These are phyloP conservation scores for Thymallus thymallus DNA, from an alignment of 2,113 vertebrate species.

Conservation along the genomic window DNA sequence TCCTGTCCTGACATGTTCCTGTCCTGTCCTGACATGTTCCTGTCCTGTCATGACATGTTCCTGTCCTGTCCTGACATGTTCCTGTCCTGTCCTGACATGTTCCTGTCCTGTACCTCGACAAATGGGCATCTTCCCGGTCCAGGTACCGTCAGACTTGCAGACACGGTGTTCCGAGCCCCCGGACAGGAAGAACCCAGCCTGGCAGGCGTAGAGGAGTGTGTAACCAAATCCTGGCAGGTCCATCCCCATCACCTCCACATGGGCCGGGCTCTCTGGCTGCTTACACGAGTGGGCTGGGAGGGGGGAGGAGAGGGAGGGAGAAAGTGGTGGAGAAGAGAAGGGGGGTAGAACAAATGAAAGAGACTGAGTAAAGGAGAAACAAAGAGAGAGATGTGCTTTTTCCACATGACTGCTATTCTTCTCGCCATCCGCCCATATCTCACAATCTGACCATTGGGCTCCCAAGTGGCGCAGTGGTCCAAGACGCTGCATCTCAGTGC, in stretches of 20 bases:
- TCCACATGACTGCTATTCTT: too few species aligned
- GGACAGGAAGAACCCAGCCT: constrained; percentile 91
- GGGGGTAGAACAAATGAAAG: not conserved
- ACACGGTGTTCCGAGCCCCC: constrained; percentile 96
- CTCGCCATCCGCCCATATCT: too few species aligned
- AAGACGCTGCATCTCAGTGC: too few species aligned
- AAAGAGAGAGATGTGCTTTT: not conserved
- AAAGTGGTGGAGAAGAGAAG: not conserved
- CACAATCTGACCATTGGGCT: too few species aligned
- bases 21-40: constrained; percentile 26
- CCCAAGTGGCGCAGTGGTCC: too few species aligned
- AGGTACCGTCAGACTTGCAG: constrained; percentile 92
- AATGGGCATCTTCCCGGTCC: constrained; percentile 96
- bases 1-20: constrained; percentile 18
- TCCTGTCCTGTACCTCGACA: constrained; percentile 82
- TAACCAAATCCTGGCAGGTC: constrained; percentile 94
- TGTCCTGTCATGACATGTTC: constrained; percentile 26
- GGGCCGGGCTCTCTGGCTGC: constrained; percentile 89
- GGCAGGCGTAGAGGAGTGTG: constrained; percentile 94
- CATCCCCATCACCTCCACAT: constrained; percentile 94
- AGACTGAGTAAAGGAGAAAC: not conserved
- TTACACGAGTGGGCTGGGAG: constrained; percentile 91
- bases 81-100: constrained; percentile 23
- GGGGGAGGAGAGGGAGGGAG: too few species aligned
- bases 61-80: constrained; percentile 26